Conservation (phyloP, 2,888 invertebrate genomes). For the Tenthredo mesomela region DNA sequence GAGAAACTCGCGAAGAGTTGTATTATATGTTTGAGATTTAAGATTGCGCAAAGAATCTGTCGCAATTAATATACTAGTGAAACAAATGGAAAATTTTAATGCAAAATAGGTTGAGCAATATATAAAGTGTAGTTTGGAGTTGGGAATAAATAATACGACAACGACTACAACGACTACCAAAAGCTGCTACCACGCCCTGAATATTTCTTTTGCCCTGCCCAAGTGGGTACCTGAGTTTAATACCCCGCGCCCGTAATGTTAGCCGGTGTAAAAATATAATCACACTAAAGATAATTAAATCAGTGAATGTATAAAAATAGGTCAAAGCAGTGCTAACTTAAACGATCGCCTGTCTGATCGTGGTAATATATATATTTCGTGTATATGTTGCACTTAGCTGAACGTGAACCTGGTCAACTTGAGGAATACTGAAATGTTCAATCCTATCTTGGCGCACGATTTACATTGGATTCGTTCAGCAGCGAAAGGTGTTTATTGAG, state of each 20-base stretch:
- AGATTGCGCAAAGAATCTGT: background rate
- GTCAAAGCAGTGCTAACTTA: conserved; percentile 18
- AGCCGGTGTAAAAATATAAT: conserved; percentile 26
- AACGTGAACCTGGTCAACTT: conserved; percentile 19
- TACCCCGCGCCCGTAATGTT: conserved; percentile 41
- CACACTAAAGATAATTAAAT: conserved; percentile 44
- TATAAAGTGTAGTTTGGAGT: conserved; percentile 34
- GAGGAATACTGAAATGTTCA: conserved; percentile 27
- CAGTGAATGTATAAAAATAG: conserved; percentile 37
- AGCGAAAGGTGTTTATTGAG: conserved; percentile 28
- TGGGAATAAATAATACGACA: conserved; percentile 41
- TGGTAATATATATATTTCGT: conserved; percentile 9
- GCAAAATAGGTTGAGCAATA: conserved; percentile 45
- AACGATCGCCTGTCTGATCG: conserved; percentile 29
- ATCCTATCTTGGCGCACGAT: background rate
- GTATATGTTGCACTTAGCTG: conserved; percentile 22
- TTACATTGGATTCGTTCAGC: conserved; percentile 18
- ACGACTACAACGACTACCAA: conserved; percentile 42
- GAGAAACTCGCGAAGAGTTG: background rate
- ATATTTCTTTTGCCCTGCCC: conserved; percentile 46
- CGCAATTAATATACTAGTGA: background rate
- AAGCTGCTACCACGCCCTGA: conserved; percentile 50
- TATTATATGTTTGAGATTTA: background rate
- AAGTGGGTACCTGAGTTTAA: conserved; percentile 32
- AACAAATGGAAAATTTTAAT: conserved; percentile 46